Evolutionary conservation across 2,113 vertebrate genomes (phyloP), one percentile per base, ranked within the genome.

Genomic region (Dipodomys spectabilis): DNA sequence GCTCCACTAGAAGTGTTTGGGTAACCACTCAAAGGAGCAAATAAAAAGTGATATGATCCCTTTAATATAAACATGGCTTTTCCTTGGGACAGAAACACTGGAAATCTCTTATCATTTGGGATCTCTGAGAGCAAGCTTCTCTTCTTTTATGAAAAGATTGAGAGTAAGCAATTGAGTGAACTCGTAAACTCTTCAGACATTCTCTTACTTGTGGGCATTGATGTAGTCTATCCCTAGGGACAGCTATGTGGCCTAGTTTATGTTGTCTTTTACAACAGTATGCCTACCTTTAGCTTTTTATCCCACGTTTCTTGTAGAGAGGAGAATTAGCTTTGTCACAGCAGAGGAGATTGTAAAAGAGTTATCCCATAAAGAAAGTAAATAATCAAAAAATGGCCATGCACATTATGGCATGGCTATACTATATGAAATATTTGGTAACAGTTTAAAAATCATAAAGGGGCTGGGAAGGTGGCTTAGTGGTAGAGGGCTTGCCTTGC

Each of bases 191-290:
- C 68, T 77, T 5, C 22, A 44, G 62, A 75, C 9, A 82, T 45
- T 68, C 18, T 74, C 22, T 83, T 86, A 44, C 62, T 68, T 92
- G 62, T 73, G 7, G 16, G 64, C 13, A 44, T 65, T 12, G n/a
- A 28, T 49, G 27, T 22, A 77, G 45, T 15, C 28, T 78, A 19
- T 32, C 44, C 77, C n/a, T 49, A 30, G 71, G 72, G 77, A 65
- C 5, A 68, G 27, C 64, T 80, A 83, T 15, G 67, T 60, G 20
- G 53, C 73, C 60, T 30, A 20, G 68, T 32, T 10, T 15, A 78
- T 5, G 32, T 57, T 18, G 69, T 79, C 68, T 62, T 83, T 82
- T 73, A 86, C 72, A 95, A 90, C 32, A 49, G 57, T 83, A 90
- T 32, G 69, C 67, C 75, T 28, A 72, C 16, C 74, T 22, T 81